Base-by-base conservation (phyloP, 1,140 invertebrate genomes). In the Bathynomus jamesi region DNA sequence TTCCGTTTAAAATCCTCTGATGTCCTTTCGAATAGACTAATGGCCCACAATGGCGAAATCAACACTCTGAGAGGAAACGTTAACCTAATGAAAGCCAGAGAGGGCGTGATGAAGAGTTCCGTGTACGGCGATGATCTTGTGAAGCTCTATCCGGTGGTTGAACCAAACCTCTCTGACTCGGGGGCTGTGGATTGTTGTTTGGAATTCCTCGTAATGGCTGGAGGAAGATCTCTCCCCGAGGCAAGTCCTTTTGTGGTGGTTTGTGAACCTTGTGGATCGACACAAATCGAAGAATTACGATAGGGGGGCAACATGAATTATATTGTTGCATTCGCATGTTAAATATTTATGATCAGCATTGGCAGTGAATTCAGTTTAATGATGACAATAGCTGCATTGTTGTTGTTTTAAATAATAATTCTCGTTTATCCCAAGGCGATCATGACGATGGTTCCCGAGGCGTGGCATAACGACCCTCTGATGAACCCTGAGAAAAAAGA, bases 1-100 rank as follows among this genome's bases (percentile, higher is more conserved):
- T n/a, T n/a, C n/a, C n/a, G n/a, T n/a, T n/a, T n/a, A n/a, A n/a
- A n/a, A n/a, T n/a, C n/a, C n/a, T n/a, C n/a, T n/a, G n/a, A n/a
- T n/a, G n/a, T n/a, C n/a, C n/a, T n/a, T n/a, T n/a, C n/a, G n/a
- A n/a, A n/a, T n/a, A 95, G 94, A 81, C 88, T 95, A 70, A 84
- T 99, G 69, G 96, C 96, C 72, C 97, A 99, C 84, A 99, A 99
- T 85, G 97, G 97, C 64, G 97, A 99, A 85, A 99, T 99, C 80
- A 99, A 99, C 83, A 99, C 96, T 4, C 86, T 99, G 28, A 88
- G 95, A 73, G 97, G 97, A 69, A 99, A 99, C 81, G 92, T 98
- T 0, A 99, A 99, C 83, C 87, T 95, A 64, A 99, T 99, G 96
- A 95, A 95, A 81, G 96, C 96, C 29, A 87, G 97, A 67, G 97